phyloP scores from a whole-genome alignment of 2,888 invertebrate species.

The Rhagium mordax region DNA sequence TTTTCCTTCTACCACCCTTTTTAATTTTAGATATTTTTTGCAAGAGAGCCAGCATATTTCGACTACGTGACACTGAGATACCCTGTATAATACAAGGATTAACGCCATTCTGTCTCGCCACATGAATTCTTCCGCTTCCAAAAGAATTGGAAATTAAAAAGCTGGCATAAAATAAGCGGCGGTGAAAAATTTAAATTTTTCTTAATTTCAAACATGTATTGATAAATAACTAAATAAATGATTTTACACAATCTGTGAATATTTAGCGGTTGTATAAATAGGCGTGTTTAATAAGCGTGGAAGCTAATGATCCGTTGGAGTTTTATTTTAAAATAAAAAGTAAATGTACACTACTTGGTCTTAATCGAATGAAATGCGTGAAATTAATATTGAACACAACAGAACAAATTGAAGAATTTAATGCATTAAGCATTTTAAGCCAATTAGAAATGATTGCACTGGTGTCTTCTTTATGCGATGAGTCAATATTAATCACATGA shows the following conservation, averaged over 20 bases:
- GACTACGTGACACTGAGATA: too few relatives aligned
- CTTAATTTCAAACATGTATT: too few relatives aligned
- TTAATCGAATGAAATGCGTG: slow-evolving; percentile 23
- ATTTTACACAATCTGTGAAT: slow-evolving; percentile 8
- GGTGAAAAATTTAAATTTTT: too few relatives aligned
- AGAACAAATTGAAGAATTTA: neutral
- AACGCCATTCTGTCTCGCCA: too few relatives aligned
- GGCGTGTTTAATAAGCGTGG: slow-evolving; percentile 38
- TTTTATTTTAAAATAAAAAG: slow-evolving; percentile 10
- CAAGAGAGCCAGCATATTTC: too few relatives aligned
- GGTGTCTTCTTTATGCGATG: neutral
- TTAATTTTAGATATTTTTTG: too few relatives aligned
- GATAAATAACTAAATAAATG: slow-evolving; percentile 12
- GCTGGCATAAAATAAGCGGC: too few relatives aligned
- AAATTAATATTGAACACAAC: slow-evolving; percentile 17
- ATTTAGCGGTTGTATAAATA: slow-evolving; percentile 27
- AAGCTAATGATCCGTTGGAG: slow-evolving; percentile 38
- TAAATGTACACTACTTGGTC: neutral
- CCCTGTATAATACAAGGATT: too few relatives aligned
- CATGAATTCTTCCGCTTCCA: too few relatives aligned
- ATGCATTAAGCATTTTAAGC: slow-evolving; percentile 9
- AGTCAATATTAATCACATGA: neutral
- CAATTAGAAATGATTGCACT: neutral
- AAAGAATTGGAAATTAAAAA: too few relatives aligned
- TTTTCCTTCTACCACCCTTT: too few relatives aligned